Evolutionary conservation across 2,113 vertebrate genomes (phyloP).

Genomic region (Lagopus leucura): DNA sequence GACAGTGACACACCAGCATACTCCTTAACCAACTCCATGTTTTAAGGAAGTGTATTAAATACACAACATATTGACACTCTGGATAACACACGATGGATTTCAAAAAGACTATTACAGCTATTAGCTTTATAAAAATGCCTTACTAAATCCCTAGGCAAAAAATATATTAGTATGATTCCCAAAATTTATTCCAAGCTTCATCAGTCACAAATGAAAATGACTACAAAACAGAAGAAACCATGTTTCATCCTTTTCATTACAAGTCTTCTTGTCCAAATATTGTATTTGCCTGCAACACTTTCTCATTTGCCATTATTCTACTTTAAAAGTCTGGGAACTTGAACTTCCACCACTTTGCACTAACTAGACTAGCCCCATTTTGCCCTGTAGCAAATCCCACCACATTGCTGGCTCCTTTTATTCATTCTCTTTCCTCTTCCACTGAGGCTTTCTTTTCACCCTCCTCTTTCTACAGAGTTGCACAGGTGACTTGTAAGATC

Average conservation of each 20-base stretch:
- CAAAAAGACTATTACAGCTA: background rate
- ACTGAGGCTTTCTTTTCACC: background rate
- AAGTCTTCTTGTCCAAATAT: background rate
- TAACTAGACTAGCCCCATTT: background rate
- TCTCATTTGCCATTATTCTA: background rate
- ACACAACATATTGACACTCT: background rate
- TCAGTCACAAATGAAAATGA: background rate
- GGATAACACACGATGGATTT: background rate
- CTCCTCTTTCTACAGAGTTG: background rate
- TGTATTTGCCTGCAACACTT: background rate
- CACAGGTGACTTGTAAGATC: background rate
- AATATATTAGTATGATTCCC: background rate
- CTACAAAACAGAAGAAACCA: background rate
- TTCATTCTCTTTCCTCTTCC: background rate
- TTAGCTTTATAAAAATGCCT: background rate
- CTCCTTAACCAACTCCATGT: background rate
- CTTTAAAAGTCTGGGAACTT: background rate
- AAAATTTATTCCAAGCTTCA: background rate
- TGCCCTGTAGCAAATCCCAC: background rate
- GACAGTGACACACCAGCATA: background rate
- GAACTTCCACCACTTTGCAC: background rate
- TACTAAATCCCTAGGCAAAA: background rate
- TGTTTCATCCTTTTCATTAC: background rate
- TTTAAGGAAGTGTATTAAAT: background rate
- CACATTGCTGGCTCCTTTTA: background rate